Evolutionary conservation across 2,888 invertebrate species (phyloP).

Genomic region (Nephrotoma appendiculata): DNA sequence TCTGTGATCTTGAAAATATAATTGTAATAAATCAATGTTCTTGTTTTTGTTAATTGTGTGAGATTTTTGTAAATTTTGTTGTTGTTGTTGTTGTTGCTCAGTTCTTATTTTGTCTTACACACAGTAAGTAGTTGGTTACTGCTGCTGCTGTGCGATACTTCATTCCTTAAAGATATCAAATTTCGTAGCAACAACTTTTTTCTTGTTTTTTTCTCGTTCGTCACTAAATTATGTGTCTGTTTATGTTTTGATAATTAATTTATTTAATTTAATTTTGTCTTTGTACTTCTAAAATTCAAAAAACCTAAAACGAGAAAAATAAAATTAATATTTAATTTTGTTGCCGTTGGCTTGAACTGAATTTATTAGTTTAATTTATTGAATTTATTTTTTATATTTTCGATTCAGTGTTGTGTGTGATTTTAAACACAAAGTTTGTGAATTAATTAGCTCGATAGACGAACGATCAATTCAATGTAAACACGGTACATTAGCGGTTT

Average conservation of each 20-base stretch:
- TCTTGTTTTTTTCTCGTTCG: background rate
- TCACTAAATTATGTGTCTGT: background rate
- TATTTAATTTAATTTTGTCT: background rate
- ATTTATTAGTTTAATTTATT: too few species aligned
- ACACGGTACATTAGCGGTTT: background rate
- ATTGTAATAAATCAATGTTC: slow-evolving; percentile 1
- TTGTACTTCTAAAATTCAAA: background rate
- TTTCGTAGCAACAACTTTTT: background rate
- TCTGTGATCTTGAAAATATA: slow-evolving; percentile 3
- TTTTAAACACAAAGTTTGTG: background rate
- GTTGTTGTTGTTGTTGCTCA: background rate
- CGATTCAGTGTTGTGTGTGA: background rate
- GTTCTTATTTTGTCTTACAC: background rate
- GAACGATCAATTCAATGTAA: background rate
- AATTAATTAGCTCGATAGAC: background rate
- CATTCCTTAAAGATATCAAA: background rate
- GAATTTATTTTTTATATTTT: background rate
- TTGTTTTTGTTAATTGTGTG: slow-evolving; percentile 2
- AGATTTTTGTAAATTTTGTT: background rate
- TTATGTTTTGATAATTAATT: background rate
- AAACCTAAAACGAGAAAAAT: background rate
- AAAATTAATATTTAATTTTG: background rate
- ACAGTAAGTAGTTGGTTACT: background rate
- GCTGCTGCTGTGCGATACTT: background rate
- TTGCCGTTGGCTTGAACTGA: background rate